Evolutionary conservation across 2,888 invertebrate genomes (phyloP).

Genomic region (Dynastes maya): DNA sequence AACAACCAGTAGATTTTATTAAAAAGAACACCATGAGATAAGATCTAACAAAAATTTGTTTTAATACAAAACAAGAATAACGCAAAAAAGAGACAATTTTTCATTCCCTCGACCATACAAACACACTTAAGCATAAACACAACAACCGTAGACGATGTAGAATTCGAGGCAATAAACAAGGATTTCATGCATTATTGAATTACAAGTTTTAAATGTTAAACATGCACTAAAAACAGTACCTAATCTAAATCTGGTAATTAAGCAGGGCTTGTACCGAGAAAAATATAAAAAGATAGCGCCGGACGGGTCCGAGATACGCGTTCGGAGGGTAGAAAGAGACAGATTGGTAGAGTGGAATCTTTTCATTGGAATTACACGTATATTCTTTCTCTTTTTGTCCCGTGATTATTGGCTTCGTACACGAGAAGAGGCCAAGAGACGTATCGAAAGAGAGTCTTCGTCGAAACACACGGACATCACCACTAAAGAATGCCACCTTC

Average conservation of each 20-base stretch:
- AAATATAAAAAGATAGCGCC: slow-evolving; percentile 9
- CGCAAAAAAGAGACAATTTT: no score
- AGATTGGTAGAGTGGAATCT: no score
- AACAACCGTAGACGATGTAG: no score
- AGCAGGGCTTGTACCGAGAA: slow-evolving; percentile 41
- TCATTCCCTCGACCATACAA: no score
- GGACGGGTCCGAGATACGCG: background rate
- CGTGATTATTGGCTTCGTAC: background rate
- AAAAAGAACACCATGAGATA: no score
- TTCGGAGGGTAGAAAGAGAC: background rate
- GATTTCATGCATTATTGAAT: slow-evolving; percentile 44
- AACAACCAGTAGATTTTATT: no score
- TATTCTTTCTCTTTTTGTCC: no score
- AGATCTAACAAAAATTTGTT: no score
- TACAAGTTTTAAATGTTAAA: slow-evolving; percentile 35
- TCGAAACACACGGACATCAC: slow-evolving; percentile 1
- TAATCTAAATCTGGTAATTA: slow-evolving; percentile 46
- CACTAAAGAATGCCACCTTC: slow-evolving; percentile 54
- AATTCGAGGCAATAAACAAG: slow-evolving; percentile 6
- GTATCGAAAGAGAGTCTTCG: background rate
- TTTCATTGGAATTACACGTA: no score
- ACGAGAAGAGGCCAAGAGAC: background rate
- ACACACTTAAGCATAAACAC: no score
- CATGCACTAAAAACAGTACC: slow-evolving; percentile 33
- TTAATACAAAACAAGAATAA: no score